Base-by-base conservation (phyloP, 2,888 invertebrate genomes). In the Melinaea marsaeus region DNA sequence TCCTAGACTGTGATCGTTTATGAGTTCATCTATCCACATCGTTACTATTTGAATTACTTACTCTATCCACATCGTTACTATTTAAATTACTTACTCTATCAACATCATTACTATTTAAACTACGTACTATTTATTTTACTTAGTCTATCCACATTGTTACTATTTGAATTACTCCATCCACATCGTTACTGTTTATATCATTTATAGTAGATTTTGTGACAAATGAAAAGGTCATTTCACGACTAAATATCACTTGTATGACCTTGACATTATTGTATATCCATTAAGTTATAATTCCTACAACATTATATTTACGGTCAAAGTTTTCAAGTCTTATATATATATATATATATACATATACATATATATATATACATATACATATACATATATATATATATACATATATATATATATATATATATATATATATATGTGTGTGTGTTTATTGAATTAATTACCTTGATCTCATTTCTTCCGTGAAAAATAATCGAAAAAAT, bases 391-490 rank as follows among this genome's bases (percentile, higher is more conserved):
- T 22, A 22, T 22, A 22, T 22, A 22, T 22, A 22, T 22, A 22
- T 22, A 6, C 7, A 2, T 37, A 42, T 42, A 63, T 42, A 48
- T 34, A 60, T 34, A 22, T 22, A 22, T 1, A 22, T 22, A 22
- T 22, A 22, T 22, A 22, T 22, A 22, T 22, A 22, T 22, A 22
- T 22, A 22, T 22, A 22, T 22, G 22, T 22, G 22, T 22, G 22
- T 22, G 4, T 37, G 7, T 37, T 9, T 42, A 63, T 42, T 42
- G 33, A 60, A 22, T 22, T 51, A 60, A 63, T 57, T 60, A 54
- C 57, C 56, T 45, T 48, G 58, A 47, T 61, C 64, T 61, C 62
- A 62, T 59, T 65, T 62, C 65, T 59, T 56, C 59, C 61, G 64
- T 42, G 58, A 62, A 13, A 61, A 34, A 35, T 62, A 59, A 65